A percentile compares a stretch with the other conserved stretches of the same genome.
Conservation (phyloP, 2,797 vertebrate genomes). For the Takifugu rubripes region DNA sequence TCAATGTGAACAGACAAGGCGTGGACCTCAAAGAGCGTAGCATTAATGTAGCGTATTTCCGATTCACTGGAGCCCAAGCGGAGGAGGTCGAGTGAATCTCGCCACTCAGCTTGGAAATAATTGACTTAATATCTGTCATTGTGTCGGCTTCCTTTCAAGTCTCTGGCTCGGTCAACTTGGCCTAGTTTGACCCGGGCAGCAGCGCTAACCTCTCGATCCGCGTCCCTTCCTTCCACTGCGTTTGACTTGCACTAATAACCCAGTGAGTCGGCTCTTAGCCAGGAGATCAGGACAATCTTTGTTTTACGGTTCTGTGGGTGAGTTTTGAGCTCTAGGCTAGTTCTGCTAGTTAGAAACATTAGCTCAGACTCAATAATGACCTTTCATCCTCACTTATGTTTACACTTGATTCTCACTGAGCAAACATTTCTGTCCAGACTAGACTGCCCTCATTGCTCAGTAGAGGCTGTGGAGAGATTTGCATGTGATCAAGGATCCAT, state of each 20-base stretch:
- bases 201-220: slow-evolving; percentile 36
- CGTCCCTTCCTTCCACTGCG: slow-evolving; percentile 28
- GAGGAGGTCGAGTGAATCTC: slow-evolving; percentile 26
- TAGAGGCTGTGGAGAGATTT: no score
- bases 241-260: slow-evolving; percentile 18
- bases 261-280: slow-evolving; percentile 44
- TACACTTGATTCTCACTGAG: no score
- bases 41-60: slow-evolving; percentile 19
- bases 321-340: no score
- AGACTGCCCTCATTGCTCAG: no score
- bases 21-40: slow-evolving; percentile 37
- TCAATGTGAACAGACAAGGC: slow-evolving; percentile 56
- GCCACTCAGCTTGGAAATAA: slow-evolving; percentile 52
- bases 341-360: no score
- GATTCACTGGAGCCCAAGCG: slow-evolving; percentile 28
- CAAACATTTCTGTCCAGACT: no score
- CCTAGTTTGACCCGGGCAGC: slow-evolving; percentile 46
- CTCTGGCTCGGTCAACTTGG: slow-evolving; percentile 23
- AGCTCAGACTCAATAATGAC: no score
- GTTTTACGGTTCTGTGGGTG: not conserved
- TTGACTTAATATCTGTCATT: slow-evolving; percentile 56
- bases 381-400: no score
- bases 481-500: no score
- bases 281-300: slow-evolving; percentile 27
- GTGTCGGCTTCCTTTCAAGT: slow-evolving; percentile 34